Evolutionary conservation across 1,140 invertebrate genomes (phyloP).

Genomic region (Gonatopus flavifemur): DNA sequence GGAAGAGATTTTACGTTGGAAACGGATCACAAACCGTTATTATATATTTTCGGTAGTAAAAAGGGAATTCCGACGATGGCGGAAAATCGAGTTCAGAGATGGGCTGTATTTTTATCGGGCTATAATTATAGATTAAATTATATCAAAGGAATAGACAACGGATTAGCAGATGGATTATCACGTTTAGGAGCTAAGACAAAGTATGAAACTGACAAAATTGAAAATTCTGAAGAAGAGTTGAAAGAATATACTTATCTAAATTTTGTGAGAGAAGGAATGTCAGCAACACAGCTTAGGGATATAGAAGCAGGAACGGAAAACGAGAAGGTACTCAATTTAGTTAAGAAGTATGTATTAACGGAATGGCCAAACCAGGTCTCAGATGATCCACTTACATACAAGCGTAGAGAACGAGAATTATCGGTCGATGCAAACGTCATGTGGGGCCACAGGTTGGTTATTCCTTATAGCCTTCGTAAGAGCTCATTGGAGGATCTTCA

Average conservation of each 20-base stretch:
- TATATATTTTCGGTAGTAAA: constrained; percentile 21
- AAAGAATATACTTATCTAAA: not conserved
- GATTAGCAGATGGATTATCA: constrained; percentile 43
- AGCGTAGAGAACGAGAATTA: constrained; percentile 7
- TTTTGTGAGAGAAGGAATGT: not conserved
- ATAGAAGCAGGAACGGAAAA: not conserved
- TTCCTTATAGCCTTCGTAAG: constrained; percentile 16
- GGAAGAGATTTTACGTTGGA: no score
- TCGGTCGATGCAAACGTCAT: constrained; percentile 17
- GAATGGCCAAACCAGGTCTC: constrained; percentile 13
- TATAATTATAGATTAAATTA: constrained; percentile 18
- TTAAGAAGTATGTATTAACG: not conserved
- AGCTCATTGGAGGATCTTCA: not conserved
- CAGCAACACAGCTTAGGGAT: not conserved
- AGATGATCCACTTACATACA: constrained; percentile 10
- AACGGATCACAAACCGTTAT: constrained; percentile 43
- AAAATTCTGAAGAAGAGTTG: not conserved
- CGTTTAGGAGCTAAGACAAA: constrained; percentile 8
- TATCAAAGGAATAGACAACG: constrained; percentile 37
- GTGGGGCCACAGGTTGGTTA: constrained; percentile 30
- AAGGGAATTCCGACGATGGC: no score
- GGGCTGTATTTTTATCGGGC: constrained; percentile 8
- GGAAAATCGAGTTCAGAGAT: constrained; percentile 24
- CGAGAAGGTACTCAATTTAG: not conserved
- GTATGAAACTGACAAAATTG: no score